Evolutionary conservation across 2,797 vertebrate species (phyloP), one percentile per base, ranked within the genome.

Genomic region (Pipistrellus pipistrellus): DNA sequence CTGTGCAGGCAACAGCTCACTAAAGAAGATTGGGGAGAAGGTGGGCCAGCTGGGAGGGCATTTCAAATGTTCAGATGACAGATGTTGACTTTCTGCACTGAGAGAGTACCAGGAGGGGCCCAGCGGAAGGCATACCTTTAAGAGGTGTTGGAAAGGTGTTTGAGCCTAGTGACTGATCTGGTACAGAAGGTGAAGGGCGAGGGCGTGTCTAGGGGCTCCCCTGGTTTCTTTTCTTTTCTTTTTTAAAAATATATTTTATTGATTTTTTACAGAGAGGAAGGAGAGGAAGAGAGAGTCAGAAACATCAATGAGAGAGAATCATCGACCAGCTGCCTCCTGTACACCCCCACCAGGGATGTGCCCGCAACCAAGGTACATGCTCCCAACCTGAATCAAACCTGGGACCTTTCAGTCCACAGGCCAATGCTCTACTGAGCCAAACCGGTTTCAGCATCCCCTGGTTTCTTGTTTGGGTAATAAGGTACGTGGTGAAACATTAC

Each of bases 191-290:
- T n/a, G 9, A 27, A 85, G 46, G n/a, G 46, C 1, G 44, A n/a
- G 20, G 0, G 2, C 0, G 0, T 3, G 23, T 18, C 5, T 21
- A 75, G 53, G 32, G 9, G 13, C 15, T 20, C 27, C 59, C 62
- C 53, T 11, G 12, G 41, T 32, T 85, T 38, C 85, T 55, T 66
- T 44, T 11, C 2, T 44, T 41, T 41, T 44, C 1, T 44, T 44
- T 44, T 44, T 44, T 44, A 44, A 44, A 44, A 44, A 44, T 44
- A 44, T 44, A 44, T 44, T 9, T 44, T 9, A 44, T 44, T 44
- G 44, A 44, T 44, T 44, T 44, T 44, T 44, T 44, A 44, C 44
- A 44, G 44, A 44, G 44, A 44, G 44, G 44, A 44, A 11, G 44
- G 44, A 44, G 44, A 44, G 10, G 44, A 11, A 44, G 8, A 44